Base-by-base conservation (phyloP, 1,140 invertebrate species). In the Diachasmimorpha longicaudata region DNA sequence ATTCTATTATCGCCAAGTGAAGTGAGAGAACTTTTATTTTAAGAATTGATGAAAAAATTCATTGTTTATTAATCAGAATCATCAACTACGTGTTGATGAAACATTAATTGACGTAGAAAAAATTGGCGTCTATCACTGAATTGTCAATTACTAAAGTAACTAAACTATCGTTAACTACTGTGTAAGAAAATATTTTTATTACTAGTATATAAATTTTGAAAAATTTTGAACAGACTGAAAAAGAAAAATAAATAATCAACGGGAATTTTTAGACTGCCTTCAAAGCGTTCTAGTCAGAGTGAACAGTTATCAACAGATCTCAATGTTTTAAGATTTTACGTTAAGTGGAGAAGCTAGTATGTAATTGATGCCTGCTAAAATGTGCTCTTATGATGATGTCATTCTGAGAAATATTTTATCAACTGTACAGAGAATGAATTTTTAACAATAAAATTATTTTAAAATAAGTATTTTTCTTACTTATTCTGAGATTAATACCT, bases 391-490 rank as follows among this genome's bases (percentile, higher is more conserved):
- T 81, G 77, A 69, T 80, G 81, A 83, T 75, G 72, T 85, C 81
- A 80, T 80, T 85, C 80, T 83, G 81, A 82, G 77, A 84, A 79
- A 37, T 66, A 72, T 77, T 74, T 74, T 63, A 10, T 63, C 55
- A 66, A 73, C 42, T 73, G 71, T 73, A 73, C 67, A 81, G 80
- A 83, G 31, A 72, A 83, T 84, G 86, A 84, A 87, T 87, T 82
- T 31, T 31, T 86, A 80, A 86, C 78, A 87, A 88, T 87, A 88
- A 87, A 87, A 72, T 85, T 88, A 88, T 88, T 88, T 88, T 88
- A 52, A 63, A 55, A 16, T 39, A 70, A 58, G 23, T 70, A 75
- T 6, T 55, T 39, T 36, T 37, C n/a, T 25, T 31, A 13, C 48
- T 66, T 23, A 13, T 25, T 66, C 23, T 23, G 66, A 37, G 21